Percentiles rank a stretch among this genome's conserved stretches.
Evolutionary conservation across 2,888 invertebrate species (phyloP).

Genomic region (Apodemia mormo): DNA sequence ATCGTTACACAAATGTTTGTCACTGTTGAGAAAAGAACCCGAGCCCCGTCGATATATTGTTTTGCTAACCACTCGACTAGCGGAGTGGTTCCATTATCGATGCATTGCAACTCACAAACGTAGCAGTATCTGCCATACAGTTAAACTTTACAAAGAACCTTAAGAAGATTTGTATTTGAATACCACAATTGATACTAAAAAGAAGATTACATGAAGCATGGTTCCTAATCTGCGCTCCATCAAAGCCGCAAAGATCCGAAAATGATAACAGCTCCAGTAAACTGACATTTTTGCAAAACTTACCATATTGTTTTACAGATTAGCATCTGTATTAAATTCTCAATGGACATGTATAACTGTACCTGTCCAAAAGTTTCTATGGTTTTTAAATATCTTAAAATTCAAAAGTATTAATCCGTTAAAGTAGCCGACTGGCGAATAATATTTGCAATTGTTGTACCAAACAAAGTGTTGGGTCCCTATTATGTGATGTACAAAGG

Average conservation of each 20-base stretch:
- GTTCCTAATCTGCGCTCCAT: slow-evolving; percentile 32
- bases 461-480: slow-evolving; percentile 60
- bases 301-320: slow-evolving; percentile 73
- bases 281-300: slow-evolving; percentile 59
- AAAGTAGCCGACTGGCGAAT: slow-evolving; percentile 72
- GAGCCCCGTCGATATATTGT: too few species aligned
- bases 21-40: too few species aligned
- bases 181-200: slow-evolving; percentile 11
- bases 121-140: background rate
- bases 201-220: slow-evolving; percentile 8
- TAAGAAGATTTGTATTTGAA: slow-evolving; percentile 3
- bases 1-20: too few species aligned
- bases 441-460: slow-evolving; percentile 60
- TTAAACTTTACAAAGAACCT: background rate
- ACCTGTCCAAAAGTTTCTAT: slow-evolving; percentile 63
- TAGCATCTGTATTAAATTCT: slow-evolving; percentile 61
- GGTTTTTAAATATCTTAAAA: slow-evolving; percentile 43
- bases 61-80: too few species aligned
- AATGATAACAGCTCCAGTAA: slow-evolving; percentile 42
- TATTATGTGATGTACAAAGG: slow-evolving; percentile 61
- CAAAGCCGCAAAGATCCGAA: slow-evolving; percentile 49
- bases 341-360: slow-evolving; percentile 49
- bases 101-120: background rate
- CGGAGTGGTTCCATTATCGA: too few species aligned
- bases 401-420: slow-evolving; percentile 71